Percentiles rank a stretch among this genome's conserved stretches.
Evolutionary conservation across 2,797 vertebrate genomes (phyloP).

Genomic region (Pterois miles): DNA sequence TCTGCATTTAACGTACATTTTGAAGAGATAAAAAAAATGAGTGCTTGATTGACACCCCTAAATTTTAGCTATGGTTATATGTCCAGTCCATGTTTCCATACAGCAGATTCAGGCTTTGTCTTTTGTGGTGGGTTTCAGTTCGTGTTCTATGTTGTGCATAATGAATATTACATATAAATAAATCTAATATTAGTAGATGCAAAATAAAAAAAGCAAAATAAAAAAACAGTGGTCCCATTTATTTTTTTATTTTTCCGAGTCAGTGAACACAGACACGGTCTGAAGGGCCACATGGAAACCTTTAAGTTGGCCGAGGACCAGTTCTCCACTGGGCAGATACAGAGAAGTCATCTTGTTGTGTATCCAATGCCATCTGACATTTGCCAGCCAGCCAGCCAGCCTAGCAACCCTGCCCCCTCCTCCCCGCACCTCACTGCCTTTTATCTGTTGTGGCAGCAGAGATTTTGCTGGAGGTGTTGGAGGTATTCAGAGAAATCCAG

Average conservation of each 20-base stretch:
- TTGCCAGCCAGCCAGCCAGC: conserved; percentile 23
- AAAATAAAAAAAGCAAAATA: no score
- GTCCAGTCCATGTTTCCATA: not conserved
- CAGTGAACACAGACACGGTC: conserved; percentile 14
- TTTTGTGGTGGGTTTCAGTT: not conserved
- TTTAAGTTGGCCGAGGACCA: conserved; percentile 30
- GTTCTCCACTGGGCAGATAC: conserved; percentile 26
- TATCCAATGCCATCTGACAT: conserved; percentile 54
- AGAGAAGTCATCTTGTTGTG: conserved; percentile 36
- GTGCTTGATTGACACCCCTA: no score
- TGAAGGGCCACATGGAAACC: conserved; percentile 31
- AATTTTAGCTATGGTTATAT: not conserved
- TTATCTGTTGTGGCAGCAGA: conserved; percentile 42
- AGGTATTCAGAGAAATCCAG: conserved; percentile 31
- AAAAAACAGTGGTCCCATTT: not conserved
- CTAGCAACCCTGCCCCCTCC: conserved; percentile 9
- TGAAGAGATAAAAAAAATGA: no score
- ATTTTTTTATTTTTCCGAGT: conserved; percentile 27
- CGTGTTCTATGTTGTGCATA: not conserved
- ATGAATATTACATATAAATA: no score
- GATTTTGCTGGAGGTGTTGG: conserved; percentile 35
- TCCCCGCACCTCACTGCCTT: not conserved
- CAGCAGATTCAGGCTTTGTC: not conserved
- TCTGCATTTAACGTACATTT: no score
- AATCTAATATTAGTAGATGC: no score